Evolutionary conservation across 2,113 vertebrate genomes (phyloP).

Genomic region (Ailurus styani): DNA sequence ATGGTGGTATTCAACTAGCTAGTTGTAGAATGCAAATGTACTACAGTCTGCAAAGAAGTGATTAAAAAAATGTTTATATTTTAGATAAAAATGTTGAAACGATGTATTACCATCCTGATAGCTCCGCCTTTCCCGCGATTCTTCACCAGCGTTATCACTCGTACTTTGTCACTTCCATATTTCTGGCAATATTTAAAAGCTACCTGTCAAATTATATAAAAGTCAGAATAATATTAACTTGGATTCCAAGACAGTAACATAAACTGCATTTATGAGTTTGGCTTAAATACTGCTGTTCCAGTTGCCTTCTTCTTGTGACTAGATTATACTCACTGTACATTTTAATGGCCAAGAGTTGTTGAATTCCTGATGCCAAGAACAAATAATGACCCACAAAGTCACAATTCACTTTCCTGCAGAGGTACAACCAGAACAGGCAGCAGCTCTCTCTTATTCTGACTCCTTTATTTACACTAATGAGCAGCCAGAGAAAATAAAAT

Average conservation of each 20-base stretch:
- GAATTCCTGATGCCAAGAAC: not conserved
- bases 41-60: not conserved
- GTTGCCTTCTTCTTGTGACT: not conserved
- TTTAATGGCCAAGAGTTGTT: not conserved
- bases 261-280: not conserved
- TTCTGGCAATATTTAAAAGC: conserved; percentile 88
- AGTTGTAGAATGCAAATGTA: not conserved
- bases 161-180: conserved; percentile 92
- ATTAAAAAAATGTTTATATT: not conserved
- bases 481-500: not conserved
- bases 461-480: not conserved
- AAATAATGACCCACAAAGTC: not conserved
- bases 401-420: not conserved
- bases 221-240: conserved; percentile 61
- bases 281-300: not conserved
- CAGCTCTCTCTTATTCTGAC: not conserved
- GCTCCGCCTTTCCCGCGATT: conserved; percentile 97
- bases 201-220: conserved; percentile 83
- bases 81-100: conserved; percentile 44
- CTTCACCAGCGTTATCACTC: conserved; percentile 90
- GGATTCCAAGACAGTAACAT: not conserved
- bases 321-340: not conserved
- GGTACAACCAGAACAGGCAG: not conserved
- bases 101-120: conserved; percentile 88
- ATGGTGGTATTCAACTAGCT: not conserved